Evolutionary conservation across 2,888 invertebrate species (phyloP).

Genomic region (Argyresthia goedartella): DNA sequence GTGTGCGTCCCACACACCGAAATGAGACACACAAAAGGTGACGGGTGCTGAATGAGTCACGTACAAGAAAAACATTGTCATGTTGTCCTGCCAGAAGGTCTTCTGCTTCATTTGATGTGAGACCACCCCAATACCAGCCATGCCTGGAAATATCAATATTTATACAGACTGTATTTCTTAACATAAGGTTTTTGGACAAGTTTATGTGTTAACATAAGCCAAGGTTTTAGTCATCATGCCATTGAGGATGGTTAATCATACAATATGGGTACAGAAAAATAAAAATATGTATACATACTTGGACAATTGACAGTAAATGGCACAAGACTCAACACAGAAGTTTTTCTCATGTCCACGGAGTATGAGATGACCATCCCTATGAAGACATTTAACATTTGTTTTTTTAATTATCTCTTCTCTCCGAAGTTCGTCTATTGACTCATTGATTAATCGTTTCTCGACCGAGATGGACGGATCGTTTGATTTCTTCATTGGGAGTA

Average conservation of each 20-base stretch:
- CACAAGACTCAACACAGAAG: constrained; percentile 54
- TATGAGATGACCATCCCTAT: constrained; percentile 55
- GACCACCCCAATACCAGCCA: constrained; percentile 85
- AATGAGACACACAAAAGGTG: constrained; percentile 82
- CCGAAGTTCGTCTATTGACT: constrained; percentile 28
- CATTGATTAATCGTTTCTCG: constrained; percentile 28
- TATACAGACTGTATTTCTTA: not conserved
- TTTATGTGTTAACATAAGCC: no score
- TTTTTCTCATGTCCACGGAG: constrained; percentile 58
- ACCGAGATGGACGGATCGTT: constrained; percentile 40
- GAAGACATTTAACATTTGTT: constrained; percentile 41
- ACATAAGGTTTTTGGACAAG: no score
- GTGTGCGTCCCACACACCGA: constrained; percentile 75
- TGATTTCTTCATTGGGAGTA: constrained; percentile 38
- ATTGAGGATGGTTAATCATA: not conserved
- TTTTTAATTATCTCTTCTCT: constrained; percentile 41
- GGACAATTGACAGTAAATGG: constrained; percentile 59
- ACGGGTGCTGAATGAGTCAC: constrained; percentile 78
- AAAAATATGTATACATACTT: constrained; percentile 34
- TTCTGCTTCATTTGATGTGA: constrained; percentile 79
- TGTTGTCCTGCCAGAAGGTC: constrained; percentile 75
- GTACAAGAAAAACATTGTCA: constrained; percentile 80
- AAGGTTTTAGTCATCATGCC: not conserved
- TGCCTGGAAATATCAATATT: constrained; percentile 43
- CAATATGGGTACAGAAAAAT: not conserved